Conservation (phyloP, 2,888 invertebrate genomes). For the Smittia aterrima region DNA sequence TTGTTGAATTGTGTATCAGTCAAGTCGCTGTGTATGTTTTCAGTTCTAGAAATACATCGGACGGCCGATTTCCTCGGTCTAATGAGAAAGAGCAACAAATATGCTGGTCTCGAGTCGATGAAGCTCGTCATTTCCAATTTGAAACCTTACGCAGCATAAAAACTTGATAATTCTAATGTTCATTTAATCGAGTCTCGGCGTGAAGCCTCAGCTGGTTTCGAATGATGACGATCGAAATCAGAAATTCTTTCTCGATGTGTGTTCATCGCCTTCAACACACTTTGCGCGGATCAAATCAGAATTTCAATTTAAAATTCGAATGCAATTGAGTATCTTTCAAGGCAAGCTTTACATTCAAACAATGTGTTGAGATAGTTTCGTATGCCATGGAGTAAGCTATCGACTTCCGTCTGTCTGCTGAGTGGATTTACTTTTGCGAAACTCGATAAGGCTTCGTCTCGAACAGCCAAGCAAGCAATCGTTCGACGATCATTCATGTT, state of each 20-base stretch:
- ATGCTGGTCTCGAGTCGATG: constrained; percentile 21
- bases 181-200: constrained; percentile 13
- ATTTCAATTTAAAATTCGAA: too few species aligned
- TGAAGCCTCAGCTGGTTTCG: not conserved
- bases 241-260: not conserved
- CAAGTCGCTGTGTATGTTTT: constrained; percentile 1
- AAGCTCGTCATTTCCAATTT: constrained; percentile 8
- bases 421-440: too few species aligned
- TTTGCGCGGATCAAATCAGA: too few species aligned
- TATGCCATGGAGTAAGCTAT: not conserved
- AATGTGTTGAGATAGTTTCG: not conserved
- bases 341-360: not conserved
- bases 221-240: not conserved
- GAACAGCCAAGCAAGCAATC: not conserved
- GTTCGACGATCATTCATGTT: constrained; percentile 1
- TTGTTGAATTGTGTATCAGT: not conserved
- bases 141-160: constrained; percentile 19
- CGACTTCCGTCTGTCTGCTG: not conserved
- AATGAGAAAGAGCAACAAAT: not conserved
- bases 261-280: too few species aligned
- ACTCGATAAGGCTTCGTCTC: too few species aligned
- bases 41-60: constrained; percentile 11
- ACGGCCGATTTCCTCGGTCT: not conserved
- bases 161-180: not conserved
- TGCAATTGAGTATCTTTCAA: too few species aligned